Evolutionary conservation across 2,888 invertebrate genomes (phyloP).

Genomic region (Chymomyza amoena): DNA sequence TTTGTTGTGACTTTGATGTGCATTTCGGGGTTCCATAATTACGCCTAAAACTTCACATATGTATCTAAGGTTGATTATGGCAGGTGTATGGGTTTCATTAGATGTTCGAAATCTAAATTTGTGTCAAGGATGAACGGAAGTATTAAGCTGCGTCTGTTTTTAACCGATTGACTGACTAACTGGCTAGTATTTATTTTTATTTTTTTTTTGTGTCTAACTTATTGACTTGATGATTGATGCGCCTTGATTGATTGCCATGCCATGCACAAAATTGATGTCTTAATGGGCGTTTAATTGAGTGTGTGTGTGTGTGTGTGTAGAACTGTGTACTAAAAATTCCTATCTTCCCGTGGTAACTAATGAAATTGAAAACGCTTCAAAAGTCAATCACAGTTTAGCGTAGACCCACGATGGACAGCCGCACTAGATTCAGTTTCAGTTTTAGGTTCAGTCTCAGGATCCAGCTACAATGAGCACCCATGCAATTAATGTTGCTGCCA

Average conservation of each 20-base stretch:
- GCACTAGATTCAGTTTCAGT: not conserved
- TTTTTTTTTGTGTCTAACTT: slow-evolving; percentile 1
- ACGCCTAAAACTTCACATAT: slow-evolving; percentile 37
- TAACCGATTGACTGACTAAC: slow-evolving; percentile 45
- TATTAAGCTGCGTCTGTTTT: slow-evolving; percentile 15
- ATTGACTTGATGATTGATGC: slow-evolving; percentile 42
- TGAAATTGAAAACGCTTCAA: slow-evolving; percentile 33
- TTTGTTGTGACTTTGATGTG: slow-evolving; percentile 32
- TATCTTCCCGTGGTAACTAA: slow-evolving; percentile 1
- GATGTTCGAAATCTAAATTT: slow-evolving; percentile 31
- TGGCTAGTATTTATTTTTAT: no score
- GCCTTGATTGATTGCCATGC: slow-evolving; percentile 32
- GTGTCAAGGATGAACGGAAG: slow-evolving; percentile 67
- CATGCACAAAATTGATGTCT: slow-evolving; percentile 28
- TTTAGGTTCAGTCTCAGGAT: not conserved
- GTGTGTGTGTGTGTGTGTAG: not conserved
- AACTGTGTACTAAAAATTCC: slow-evolving; percentile 3
- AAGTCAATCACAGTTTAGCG: not conserved
- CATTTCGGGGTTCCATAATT: slow-evolving; percentile 52
- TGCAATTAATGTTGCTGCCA: slow-evolving; percentile 47
- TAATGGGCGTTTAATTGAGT: slow-evolving; percentile 38
- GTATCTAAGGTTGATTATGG: slow-evolving; percentile 2
- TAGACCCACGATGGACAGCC: not conserved
- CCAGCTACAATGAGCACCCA: slow-evolving; percentile 39
- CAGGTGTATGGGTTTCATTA: not conserved